Evolutionary conservation across 2,888 invertebrate species (phyloP).

Genomic region (Ctenicera cuprea): DNA sequence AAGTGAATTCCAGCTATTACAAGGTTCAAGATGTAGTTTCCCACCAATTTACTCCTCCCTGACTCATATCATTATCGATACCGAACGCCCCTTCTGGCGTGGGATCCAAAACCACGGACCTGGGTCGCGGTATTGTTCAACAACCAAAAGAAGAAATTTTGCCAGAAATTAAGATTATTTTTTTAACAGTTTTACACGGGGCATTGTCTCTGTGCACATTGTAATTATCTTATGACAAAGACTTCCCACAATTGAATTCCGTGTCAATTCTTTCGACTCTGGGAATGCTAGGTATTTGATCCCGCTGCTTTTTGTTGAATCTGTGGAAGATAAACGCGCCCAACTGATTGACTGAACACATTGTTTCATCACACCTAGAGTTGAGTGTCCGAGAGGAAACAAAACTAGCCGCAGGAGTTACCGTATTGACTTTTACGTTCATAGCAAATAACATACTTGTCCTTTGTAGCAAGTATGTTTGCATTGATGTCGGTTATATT

Average conservation of each 20-base stretch:
- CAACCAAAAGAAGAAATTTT: conserved; percentile 32
- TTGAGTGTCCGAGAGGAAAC: conserved; percentile 17
- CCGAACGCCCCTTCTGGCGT: conserved; percentile 54
- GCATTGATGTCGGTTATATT: conserved; percentile 1
- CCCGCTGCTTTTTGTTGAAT: conserved; percentile 18
- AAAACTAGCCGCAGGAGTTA: conserved; percentile 9
- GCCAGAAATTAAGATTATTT: conserved; percentile 31
- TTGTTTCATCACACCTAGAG: conserved; percentile 24
- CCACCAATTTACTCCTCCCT: conserved; percentile 54
- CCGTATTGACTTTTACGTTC: neutral
- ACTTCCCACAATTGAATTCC: conserved; percentile 22
- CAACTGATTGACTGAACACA: conserved; percentile 18
- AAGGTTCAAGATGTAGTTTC: conserved; percentile 49
- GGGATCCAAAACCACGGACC: conserved; percentile 51
- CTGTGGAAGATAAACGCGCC: conserved; percentile 2
- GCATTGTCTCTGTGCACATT: neutral
- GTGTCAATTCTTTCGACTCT: conserved; percentile 10
- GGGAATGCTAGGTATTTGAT: conserved; percentile 1
- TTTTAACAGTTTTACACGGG: neutral
- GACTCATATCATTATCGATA: conserved; percentile 53
- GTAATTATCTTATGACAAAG: neutral
- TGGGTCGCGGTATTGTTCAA: conserved; percentile 47
- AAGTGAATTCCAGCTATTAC: conserved; percentile 48
- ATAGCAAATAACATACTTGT: conserved; percentile 1
- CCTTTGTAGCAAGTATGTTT: neutral